Base-by-base conservation (phyloP, 2,113 vertebrate genomes). In the Pipra filicauda region DNA sequence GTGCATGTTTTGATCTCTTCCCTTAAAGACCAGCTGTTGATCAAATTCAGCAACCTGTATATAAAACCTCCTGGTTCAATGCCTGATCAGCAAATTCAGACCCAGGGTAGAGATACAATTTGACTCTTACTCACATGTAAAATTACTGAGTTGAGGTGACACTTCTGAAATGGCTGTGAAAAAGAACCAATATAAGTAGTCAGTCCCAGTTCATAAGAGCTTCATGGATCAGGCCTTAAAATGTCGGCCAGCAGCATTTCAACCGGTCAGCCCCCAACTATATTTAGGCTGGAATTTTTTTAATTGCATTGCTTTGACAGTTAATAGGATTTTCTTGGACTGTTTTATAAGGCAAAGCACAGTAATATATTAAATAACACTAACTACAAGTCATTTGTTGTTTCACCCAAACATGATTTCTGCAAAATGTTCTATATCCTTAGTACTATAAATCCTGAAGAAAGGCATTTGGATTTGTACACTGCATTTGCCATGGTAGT, bases 11-110 rank as follows among this genome's bases (percentile, higher is more conserved):
- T 94, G 69, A 86, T 86, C 48, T 86, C 67, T 77, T 84, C 69
- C n/a, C 51, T 90, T 71, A 88, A 72, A 90, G 79, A 78, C 57
- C 88, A 93, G 79, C 92, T 95, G 90, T 72, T 95, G 88, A 91
- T 90, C 75, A 67, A 59, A 95, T 85, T 84, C 48, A 59, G 51
- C 74, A 65, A 91, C 52, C 69, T 95, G 57, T 67, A 52, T 77
- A 71, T 83, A 72, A 93, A 95, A 19, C 0, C 16, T 44, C 64
- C 57, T 24, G 7, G 4, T 90, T 92, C 72, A 33, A 59, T 80
- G 51, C 57, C 48, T 44, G 75, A 90, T 77, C 51, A 71, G 64
- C 39, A 93, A 75, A 82, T 59, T 83, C 15, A 9, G 59, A 83
- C 75, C 15, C 23, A 51, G 3, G 20, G 43, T 10, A 39, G 31